Evolutionary conservation across 2,797 vertebrate genomes (phyloP), one percentile per base, ranked within the genome.

Genomic region (Premnoplex brunnescens): DNA sequence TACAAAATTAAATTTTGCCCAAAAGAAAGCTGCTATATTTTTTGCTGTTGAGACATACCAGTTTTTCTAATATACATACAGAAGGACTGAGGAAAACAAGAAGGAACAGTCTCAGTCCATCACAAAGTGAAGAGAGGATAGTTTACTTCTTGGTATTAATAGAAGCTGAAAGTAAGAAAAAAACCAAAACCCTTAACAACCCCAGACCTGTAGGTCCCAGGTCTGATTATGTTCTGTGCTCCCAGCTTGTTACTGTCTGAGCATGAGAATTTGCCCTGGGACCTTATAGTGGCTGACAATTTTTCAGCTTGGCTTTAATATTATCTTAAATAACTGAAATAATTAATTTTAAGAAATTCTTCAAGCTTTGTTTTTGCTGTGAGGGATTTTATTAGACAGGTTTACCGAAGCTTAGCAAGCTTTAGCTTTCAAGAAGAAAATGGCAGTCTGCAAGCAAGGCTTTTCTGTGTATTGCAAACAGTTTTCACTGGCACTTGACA

Each of bases 401-500:
- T 95, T 92, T 95, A 96, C 88, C 82, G 92, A 94, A 89, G 91
- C 88, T 96, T 91, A 71, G 80, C 43, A 52, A 74, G 88, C 18
- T 90, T 77, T 87, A 64, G 67, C 54, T 94, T 93, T 87, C n/a
- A 34, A 67, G 91, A 85, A 67, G 71, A 93, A 93, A 94, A 95
- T 91, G 91, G 81, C 71, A 93, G 55, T 88, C 71, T 78, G 62
- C 68, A 93, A 91, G 77, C 41, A 79, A 71, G 36, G 27, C 34
- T 94, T 91, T 85, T 21, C 37, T 55, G 28, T 13, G 1, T 58
- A 78, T 59, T 18, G 2, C 39, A 73, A 67, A 26, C 11, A 58
- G 90, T 93, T 95, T 87, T 91, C 14, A 28, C 48, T 86, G 69
- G 37, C 75, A 93, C 17, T 96, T 95, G 96, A 96, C 67, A 96